These are phyloP conservation scores for Hyles euphorbiae DNA, from an alignment of 1,140 invertebrate species.

Conservation along the genomic window DNA sequence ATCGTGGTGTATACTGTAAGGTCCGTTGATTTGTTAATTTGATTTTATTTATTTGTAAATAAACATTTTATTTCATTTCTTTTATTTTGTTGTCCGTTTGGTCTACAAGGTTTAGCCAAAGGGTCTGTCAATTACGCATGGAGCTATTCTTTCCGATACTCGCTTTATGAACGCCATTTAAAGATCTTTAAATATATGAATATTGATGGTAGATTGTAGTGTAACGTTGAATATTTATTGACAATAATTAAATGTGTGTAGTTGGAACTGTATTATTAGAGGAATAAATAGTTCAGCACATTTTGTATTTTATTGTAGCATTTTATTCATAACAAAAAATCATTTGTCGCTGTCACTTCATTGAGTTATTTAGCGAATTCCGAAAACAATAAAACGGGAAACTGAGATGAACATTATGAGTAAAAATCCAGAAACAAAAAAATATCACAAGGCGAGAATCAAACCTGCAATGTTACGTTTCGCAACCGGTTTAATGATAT, in stretches of 20 bases:
- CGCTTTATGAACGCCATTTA: conserved; percentile 2
- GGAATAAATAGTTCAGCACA: conserved; percentile 43
- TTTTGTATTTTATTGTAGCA: neutral
- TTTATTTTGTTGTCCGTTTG: conserved; percentile 15
- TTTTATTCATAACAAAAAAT: no score
- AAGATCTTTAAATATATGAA: conserved; percentile 9
- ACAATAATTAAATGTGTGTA: conserved; percentile 59
- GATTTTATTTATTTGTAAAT: conserved; percentile 29
- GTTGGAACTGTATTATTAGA: conserved; percentile 28
- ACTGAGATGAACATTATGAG: no score
- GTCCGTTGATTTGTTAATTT: conserved; percentile 17
- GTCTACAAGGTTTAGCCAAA: neutral
- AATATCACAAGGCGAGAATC: no score
- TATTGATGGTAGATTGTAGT: conserved; percentile 16
- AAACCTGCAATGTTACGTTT: no score
- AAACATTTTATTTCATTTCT: conserved; percentile 23
- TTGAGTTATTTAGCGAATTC: no score
- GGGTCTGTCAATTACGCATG: no score
- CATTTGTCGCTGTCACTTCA: no score
- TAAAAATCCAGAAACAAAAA: no score
- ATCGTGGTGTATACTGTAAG: neutral
- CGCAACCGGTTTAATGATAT: no score
- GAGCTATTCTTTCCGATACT: neutral
- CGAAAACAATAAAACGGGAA: no score
- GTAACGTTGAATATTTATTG: conserved; percentile 27